Percentiles rank a stretch among this genome's conserved stretches.
phyloP scores from a whole-genome alignment of 1,140 invertebrate species.

The Meloidogyne chitwoodi region DNA sequence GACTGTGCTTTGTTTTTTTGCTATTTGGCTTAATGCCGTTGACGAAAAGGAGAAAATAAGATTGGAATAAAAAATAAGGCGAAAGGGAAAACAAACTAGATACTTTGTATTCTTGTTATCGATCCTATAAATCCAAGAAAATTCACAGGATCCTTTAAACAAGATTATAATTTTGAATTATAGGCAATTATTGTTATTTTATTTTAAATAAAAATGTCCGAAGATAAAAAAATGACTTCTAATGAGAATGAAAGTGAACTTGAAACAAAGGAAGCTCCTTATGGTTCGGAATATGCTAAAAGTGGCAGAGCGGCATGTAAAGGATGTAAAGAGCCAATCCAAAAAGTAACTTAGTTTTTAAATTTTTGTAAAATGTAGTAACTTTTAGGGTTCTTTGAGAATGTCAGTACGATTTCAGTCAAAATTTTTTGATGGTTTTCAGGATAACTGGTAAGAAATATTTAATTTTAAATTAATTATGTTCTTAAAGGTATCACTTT shows the following conservation, averaged over 20 bases:
- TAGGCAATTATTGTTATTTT: too few relatives aligned
- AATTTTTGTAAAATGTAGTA: constrained; percentile 21
- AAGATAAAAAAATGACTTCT: background rate
- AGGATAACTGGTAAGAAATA: constrained; percentile 50
- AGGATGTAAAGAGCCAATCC: constrained; percentile 80
- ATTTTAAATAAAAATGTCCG: background rate
- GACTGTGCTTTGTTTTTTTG: too few relatives aligned
- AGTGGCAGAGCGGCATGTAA: constrained; percentile 75
- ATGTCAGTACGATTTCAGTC: constrained; percentile 40
- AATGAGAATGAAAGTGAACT: background rate
- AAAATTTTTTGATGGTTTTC: constrained; percentile 47
- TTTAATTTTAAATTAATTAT: too few relatives aligned
- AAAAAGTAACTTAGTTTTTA: constrained; percentile 65
- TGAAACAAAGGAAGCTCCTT: constrained; percentile 14
- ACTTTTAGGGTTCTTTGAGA: constrained; percentile 37
- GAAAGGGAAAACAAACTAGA: too few relatives aligned
- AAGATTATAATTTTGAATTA: too few relatives aligned
- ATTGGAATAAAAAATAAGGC: too few relatives aligned
- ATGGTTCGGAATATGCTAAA: constrained; percentile 78
- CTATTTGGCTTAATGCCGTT: too few relatives aligned
- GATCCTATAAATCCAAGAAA: too few relatives aligned
- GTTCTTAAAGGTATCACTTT: constrained; percentile 83
- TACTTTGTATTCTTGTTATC: too few relatives aligned
- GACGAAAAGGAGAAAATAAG: too few relatives aligned
- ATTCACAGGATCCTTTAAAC: too few relatives aligned